Base-by-base conservation (phyloP, 2,113 vertebrate species). In the Anoplopoma fimbria region DNA sequence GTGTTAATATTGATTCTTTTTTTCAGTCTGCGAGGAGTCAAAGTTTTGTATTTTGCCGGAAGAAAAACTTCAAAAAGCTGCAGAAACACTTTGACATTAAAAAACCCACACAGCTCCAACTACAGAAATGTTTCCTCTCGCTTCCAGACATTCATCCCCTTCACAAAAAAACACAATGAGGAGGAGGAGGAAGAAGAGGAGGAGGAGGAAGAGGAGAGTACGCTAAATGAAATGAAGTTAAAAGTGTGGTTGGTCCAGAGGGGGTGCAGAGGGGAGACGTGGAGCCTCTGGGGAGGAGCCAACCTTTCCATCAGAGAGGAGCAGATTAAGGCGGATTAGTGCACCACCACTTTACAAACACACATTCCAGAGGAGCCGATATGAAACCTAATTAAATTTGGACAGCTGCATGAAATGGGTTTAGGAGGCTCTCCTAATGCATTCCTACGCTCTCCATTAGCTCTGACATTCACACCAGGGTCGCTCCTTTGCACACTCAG, bases 331-430 rank as follows among this genome's bases (percentile, higher is more conserved):
- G 10, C 15, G 81, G 84, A 87, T 89, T 87, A 87, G 75, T 63
- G 53, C 74, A 2, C 65, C 64, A 4, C 69, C 72, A 38, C 68
- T 42, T 29, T 61, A 25, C 69, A 63, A 78, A 84, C 73, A 78
- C 62, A 61, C 62, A 0, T 69, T 79, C 83, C 55, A 51, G 57
- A 51, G 74, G 53, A 80, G 34, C 58, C 23, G 64, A 84, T 71
- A 58, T 51, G 27, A 79, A 86, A 81, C 55, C 73, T 86, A 86
- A 89, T 89, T 83, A 79, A 81, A 89, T 84, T 25, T 81, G 61
- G 84, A 89, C 77, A 57, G 77, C 70, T 65, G 69, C 67, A 61
- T 86, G 84, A 86, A 89, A 81, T 79, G 38, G 81, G 69, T 67
- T 86, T 81, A 78, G 31, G 51, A 38, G n/a, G 62, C 62, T 40